A percentile compares a stretch with the other conserved stretches of the same genome.
Conservation (phyloP, 2,797 vertebrate genomes). For the Myotis daubentonii region DNA sequence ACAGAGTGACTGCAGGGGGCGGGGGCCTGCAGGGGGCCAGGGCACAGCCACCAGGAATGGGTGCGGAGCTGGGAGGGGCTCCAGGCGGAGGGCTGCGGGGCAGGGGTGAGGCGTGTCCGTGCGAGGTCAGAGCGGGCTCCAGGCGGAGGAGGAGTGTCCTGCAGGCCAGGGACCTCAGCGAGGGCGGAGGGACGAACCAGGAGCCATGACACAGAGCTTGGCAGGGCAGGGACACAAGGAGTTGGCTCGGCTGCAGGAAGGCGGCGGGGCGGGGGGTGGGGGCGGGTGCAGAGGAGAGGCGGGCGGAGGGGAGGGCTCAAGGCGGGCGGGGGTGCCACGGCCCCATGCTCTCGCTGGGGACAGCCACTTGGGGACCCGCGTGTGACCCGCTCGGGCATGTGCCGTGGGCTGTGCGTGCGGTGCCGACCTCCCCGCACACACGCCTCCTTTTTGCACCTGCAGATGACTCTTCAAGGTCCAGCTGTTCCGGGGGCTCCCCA, state of each 20-base stretch:
- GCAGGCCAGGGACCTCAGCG: neutral
- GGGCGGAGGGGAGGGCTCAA: neutral
- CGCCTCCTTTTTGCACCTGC: neutral
- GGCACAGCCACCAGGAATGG: neutral
- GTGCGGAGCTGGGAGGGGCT: fast-evolving
- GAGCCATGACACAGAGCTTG: neutral
- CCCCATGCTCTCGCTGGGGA: neutral
- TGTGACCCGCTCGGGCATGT: neutral
- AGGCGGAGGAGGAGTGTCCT: fast-evolving
- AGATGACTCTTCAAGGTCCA: neutral
- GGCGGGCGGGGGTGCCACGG: neutral
- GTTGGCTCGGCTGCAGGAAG: neutral
- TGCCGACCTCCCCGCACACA: fast-evolving
- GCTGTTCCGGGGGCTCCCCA: neutral
- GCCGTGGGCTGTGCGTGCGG: fast-evolving
- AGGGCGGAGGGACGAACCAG: neutral
- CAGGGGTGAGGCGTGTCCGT: fast-evolving
- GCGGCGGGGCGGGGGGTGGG: neutral
- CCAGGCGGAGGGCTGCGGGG: too few relatives aligned
- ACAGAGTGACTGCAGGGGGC: fast-evolving
- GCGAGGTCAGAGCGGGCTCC: neutral
- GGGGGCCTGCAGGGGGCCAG: neutral
- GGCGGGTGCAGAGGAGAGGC: neutral
- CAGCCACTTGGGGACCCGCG: neutral
- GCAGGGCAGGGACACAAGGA: neutral